Evolutionary conservation across 2,888 invertebrate species (phyloP), one percentile per base, ranked within the genome.

Genomic region (Tetragnatha montana): DNA sequence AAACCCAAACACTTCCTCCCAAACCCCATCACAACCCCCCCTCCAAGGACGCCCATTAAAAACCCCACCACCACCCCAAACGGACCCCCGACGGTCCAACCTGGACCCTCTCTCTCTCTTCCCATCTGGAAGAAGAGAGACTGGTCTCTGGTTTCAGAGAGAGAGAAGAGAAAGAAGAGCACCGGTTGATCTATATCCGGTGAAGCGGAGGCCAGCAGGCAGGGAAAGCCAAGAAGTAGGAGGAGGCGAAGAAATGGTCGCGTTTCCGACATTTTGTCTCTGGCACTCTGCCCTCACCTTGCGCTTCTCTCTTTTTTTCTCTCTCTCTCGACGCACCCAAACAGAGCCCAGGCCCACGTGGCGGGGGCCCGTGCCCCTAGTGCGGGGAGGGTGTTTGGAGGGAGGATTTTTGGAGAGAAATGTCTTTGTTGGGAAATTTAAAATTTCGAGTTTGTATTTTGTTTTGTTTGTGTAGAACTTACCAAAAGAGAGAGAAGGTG

Each of bases 261-360:
- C 81, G 74, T 89, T 89, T 89, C 89, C 90, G 76, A 89, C 81
- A 86, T 90, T 90, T 90, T 87, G 90, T 90, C 90, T 90, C 90
- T 81, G 85, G 76, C 87, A 87, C 87, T 78, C 82, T 87, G 82
- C 83, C 19, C 86, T 87, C 82, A 82, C 87, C 82, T 87, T 78
- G 78, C 82, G 79, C 80, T 83, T 87, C 83, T 79, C 47, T 75
- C 69, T 35, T 51, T 49, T 84, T 74, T 87, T 79, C 47, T 75
- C 69, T n/a, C 69, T 47, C 84, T 74, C 85, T 81, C 70, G 49
- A 60, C 60, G 81, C 89, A 89, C 89, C 89, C 89, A 89, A 89
- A 89, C 89, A 89, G 89, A 85, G 89, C 89, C 89, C 85, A 85
- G 79, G 22, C 51, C 12, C 79, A 73, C 84, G 75, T 84, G 81